Conservation (phyloP, 2,113 vertebrate species). For the Hucho hucho region DNA sequence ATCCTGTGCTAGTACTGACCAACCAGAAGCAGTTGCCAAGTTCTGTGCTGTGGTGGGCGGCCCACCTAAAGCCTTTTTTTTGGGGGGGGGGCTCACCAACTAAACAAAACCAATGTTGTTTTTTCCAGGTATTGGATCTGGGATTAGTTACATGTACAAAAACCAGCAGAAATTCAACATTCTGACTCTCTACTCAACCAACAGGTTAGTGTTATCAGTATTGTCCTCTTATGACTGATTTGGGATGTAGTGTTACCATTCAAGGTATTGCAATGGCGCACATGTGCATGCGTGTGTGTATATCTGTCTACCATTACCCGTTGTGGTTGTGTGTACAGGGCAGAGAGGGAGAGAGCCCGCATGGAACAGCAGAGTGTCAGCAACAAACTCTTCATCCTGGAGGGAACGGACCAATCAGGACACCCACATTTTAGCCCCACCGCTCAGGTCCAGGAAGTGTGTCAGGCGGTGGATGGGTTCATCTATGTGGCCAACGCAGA, state of each 20-base stretch:
- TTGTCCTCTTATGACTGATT: neutral
- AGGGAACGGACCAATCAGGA: slow-evolving; percentile 67
- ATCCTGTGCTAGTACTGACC: neutral
- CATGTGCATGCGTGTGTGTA: neutral
- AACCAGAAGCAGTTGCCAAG: slow-evolving; percentile 19
- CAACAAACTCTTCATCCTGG: slow-evolving; percentile 85
- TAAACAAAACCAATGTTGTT: slow-evolving; percentile 1
- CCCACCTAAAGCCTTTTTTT: neutral
- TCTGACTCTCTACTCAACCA: slow-evolving; percentile 67
- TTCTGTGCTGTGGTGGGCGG: no score
- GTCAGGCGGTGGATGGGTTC: slow-evolving; percentile 88
- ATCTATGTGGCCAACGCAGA: slow-evolving; percentile 94
- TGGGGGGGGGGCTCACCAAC: neutral
- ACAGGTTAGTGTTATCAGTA: slow-evolving; percentile 48
- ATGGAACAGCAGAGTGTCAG: slow-evolving; percentile 72
- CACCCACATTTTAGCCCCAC: slow-evolving; percentile 72
- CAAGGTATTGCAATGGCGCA: slow-evolving; percentile 20
- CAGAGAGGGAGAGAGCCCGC: slow-evolving; percentile 86
- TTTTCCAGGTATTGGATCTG: slow-evolving; percentile 62
- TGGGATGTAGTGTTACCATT: slow-evolving; percentile 21
- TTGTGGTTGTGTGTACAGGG: slow-evolving; percentile 63
- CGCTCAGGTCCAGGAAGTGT: slow-evolving; percentile 86
- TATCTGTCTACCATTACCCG: neutral
- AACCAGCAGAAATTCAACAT: slow-evolving; percentile 68
- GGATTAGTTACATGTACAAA: slow-evolving; percentile 66